Evolutionary conservation across 2,113 vertebrate genomes (phyloP).

Genomic region (Phaetusa simplex): DNA sequence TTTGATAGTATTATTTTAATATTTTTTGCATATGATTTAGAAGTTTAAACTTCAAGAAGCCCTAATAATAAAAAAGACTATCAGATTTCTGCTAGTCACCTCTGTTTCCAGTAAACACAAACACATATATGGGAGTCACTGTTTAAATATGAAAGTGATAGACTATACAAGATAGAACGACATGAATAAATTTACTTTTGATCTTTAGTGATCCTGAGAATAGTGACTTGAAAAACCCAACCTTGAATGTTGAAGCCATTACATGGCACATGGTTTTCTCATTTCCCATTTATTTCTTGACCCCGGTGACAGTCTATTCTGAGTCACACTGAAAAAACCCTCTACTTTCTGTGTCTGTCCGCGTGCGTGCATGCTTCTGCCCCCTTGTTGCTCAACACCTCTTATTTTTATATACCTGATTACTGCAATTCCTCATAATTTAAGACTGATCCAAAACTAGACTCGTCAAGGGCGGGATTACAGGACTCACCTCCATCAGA

Average conservation of each 20-base stretch:
- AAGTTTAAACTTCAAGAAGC: slow-evolving; percentile 50
- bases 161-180: neutral
- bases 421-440: neutral
- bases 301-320: neutral
- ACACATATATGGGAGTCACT: neutral
- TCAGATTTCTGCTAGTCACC: slow-evolving; percentile 26
- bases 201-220: slow-evolving; percentile 10
- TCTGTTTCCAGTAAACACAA: slow-evolving; percentile 41
- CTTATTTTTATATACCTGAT: neutral
- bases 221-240: neutral
- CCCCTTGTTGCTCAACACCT: neutral
- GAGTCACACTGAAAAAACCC: neutral
- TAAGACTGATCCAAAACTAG: neutral
- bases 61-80: slow-evolving; percentile 31
- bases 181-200: slow-evolving; percentile 39
- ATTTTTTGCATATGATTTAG: slow-evolving; percentile 61
- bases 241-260: neutral
- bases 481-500: fast-evolving
- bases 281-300: neutral
- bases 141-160: slow-evolving; percentile 38
- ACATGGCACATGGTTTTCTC: neutral
- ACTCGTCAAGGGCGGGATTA: neutral
- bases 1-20: slow-evolving; percentile 70
- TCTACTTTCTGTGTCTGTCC: neutral
- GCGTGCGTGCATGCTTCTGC: fast-evolving